Conservation (phyloP, 2,888 invertebrate genomes). For the Polydrusus pterygomalis region DNA sequence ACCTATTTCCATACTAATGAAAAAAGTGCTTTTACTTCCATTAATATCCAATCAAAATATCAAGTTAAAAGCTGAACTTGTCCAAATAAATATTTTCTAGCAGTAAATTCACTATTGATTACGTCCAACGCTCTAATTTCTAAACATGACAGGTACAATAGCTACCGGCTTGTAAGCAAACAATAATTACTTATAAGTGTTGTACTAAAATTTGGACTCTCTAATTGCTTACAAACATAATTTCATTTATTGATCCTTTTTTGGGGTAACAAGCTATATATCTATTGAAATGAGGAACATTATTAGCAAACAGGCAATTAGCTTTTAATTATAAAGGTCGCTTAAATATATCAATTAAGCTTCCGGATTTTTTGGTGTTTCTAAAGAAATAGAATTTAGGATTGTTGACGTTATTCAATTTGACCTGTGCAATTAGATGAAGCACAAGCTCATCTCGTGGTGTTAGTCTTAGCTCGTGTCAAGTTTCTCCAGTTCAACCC, state of each 20-base stretch:
- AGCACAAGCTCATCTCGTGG: too few species aligned
- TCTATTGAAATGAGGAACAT: not conserved
- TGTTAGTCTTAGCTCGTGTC: too few species aligned
- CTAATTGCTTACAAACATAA: slow-evolving; percentile 25
- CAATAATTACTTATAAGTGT: slow-evolving; percentile 37
- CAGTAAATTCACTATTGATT: slow-evolving; percentile 18
- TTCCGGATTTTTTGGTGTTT: too few species aligned
- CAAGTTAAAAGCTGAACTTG: not conserved
- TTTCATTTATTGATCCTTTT: slow-evolving; percentile 14
- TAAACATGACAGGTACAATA: slow-evolving; percentile 35
- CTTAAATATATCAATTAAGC: not conserved
- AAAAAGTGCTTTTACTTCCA: too few species aligned
- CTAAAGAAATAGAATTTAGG: too few species aligned
- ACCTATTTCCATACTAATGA: too few species aligned
- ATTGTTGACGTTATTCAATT: too few species aligned
- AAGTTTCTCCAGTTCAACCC: too few species aligned
- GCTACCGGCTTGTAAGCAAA: slow-evolving; percentile 18
- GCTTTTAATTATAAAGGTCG: not conserved
- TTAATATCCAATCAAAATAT: not conserved
- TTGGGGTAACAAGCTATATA: slow-evolving; percentile 5
- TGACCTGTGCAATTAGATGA: too few species aligned
- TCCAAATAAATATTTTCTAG: slow-evolving; percentile 10
- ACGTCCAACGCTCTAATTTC: slow-evolving; percentile 26
- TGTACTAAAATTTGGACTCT: slow-evolving; percentile 7
- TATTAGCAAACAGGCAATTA: not conserved